These are phyloP conservation scores for Blastobasis adustella DNA, from an alignment of 2,888 invertebrate species.

Conservation along the genomic window DNA sequence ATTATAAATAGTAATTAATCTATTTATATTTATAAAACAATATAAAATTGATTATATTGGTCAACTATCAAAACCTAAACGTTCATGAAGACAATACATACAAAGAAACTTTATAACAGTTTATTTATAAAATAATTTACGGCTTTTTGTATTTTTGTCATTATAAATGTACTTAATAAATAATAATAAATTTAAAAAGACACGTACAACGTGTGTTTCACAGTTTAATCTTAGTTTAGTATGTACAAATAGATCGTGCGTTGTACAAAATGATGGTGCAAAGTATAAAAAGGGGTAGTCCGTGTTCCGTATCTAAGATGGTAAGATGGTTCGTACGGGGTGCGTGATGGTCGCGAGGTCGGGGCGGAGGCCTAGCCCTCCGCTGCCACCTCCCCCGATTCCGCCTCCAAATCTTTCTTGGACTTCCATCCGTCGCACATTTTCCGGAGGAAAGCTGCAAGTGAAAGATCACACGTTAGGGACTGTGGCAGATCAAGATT, in stretches of 20 bases:
- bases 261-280: constrained; percentile 57
- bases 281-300: constrained; percentile 65
- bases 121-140: constrained; percentile 71
- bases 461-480: constrained; percentile 8
- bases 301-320: constrained; percentile 50
- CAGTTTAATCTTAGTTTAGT: constrained; percentile 72
- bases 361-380: constrained; percentile 35
- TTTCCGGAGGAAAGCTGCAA: constrained; percentile 89
- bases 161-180: constrained; percentile 49
- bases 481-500: too few species aligned
- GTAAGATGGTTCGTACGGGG: constrained; percentile 54
- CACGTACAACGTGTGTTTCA: constrained; percentile 72
- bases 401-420: constrained; percentile 27
- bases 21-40: constrained; percentile 4
- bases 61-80: constrained; percentile 4
- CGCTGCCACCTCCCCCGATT: constrained; percentile 41
- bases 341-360: constrained; percentile 19
- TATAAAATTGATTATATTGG: constrained; percentile 8
- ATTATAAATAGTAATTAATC: too few species aligned
- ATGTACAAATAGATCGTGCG: constrained; percentile 65
- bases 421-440: constrained; percentile 81
- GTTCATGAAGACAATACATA: constrained; percentile 6
- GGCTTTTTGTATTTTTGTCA: constrained; percentile 61
- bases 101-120: constrained; percentile 41
- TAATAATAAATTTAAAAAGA: constrained; percentile 66